Conservation (phyloP, 2,113 vertebrate species). For the Picathartes gymnocephalus region DNA sequence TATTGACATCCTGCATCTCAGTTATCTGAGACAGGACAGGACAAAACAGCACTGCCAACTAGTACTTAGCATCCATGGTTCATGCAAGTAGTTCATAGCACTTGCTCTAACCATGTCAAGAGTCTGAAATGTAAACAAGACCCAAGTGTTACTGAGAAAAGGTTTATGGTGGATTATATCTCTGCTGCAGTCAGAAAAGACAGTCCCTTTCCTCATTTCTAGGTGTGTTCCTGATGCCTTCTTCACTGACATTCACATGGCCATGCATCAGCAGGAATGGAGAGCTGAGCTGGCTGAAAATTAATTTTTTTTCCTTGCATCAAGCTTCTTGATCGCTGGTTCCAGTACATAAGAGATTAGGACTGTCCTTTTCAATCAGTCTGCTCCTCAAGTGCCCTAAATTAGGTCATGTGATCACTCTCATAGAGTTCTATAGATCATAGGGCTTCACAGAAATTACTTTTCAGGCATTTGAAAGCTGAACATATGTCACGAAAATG, state of each 20-base stretch:
- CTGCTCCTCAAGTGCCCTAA: not conserved
- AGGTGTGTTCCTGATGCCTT: not conserved
- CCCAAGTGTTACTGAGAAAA: not conserved
- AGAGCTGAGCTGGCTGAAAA: not conserved
- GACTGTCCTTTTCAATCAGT: not conserved
- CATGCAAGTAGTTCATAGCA: not conserved
- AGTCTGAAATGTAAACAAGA: not conserved
- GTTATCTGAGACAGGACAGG: not conserved
- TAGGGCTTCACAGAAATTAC: not conserved
- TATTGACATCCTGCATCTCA: not conserved
- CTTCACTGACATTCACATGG: not conserved
- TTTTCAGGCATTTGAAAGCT: not conserved
- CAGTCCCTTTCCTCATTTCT: not conserved
- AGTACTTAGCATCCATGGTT: not conserved
- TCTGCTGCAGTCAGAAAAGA: not conserved
- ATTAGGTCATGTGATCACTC: not conserved
- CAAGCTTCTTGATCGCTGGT: not conserved
- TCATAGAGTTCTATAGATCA: not conserved
- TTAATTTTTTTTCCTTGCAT: not conserved
- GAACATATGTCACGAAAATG: not conserved
- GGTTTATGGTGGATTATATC: not conserved
- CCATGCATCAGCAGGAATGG: not conserved
- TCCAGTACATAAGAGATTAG: not conserved
- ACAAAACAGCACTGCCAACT: not conserved
- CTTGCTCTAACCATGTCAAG: not conserved